Conservation (phyloP, 2,113 vertebrate genomes). For the Typhlomys cinereus region DNA sequence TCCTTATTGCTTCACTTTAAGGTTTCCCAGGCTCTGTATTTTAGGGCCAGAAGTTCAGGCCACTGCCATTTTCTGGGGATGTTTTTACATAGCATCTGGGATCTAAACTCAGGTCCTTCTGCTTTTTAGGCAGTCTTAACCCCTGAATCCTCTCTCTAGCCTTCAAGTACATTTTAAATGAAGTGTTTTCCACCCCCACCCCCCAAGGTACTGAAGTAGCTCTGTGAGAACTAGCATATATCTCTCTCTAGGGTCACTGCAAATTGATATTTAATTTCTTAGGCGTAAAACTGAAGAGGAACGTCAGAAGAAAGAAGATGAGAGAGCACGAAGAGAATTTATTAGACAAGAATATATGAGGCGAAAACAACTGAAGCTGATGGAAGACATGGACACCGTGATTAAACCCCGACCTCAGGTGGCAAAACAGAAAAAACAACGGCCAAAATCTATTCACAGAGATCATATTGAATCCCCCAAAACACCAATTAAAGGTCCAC, state of each 20-base stretch:
- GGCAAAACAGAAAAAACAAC: conserved; percentile 90
- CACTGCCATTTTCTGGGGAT: too few species aligned
- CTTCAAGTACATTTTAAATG: neutral
- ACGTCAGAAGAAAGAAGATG: conserved; percentile 95
- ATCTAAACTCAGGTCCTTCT: too few species aligned
- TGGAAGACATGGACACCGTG: conserved; percentile 96
- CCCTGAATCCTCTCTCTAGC: too few species aligned
- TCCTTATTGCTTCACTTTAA: too few species aligned
- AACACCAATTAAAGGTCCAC: conserved; percentile 92
- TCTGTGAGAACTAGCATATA: neutral
- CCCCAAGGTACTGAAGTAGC: neutral
- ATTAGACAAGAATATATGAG: conserved; percentile 98
- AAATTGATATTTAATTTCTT: conserved; percentile 53
- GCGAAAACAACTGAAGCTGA: conserved; percentile 97
- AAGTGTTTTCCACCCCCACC: neutral
- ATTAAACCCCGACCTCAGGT: conserved; percentile 90
- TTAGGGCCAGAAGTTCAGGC: too few species aligned
- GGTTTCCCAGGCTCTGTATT: too few species aligned
- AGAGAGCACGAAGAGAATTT: conserved; percentile 93
- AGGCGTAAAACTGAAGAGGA: conserved; percentile 98
- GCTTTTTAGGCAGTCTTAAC: too few species aligned
- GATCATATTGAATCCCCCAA: conserved; percentile 95
- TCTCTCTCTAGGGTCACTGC: neutral
- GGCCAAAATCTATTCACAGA: conserved; percentile 97
- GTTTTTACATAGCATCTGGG: too few species aligned